Base-by-base conservation (phyloP, 2,113 vertebrate genomes). In the Corvus cornix region DNA sequence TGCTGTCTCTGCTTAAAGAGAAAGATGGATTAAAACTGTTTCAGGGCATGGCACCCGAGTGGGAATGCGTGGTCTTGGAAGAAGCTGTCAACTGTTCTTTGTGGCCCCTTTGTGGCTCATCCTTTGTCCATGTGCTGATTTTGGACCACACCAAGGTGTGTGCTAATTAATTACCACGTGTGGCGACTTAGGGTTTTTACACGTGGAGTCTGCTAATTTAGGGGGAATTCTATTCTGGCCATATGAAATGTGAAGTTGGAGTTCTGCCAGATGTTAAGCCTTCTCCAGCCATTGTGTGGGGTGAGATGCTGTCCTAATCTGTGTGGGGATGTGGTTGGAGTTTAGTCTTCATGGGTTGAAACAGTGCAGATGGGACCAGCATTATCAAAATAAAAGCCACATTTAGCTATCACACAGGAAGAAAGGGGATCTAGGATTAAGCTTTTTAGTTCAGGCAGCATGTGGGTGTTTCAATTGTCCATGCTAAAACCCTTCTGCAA, bases 1-100 rank as follows among this genome's bases (percentile, higher is more conserved):
- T 28, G 86, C 92, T 81, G 64, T 87, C 80, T 90, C 64, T 86
- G 56, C 83, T 93, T 96, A 78, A 86, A 95, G 89, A 19, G 89
- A 89, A 86, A 92, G 90, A 86, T 77, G 66, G 44, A 81, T 93
- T 78, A 31, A 52, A 77, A 60, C 81, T 26, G 64, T 64, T 74
- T 28, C 52, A 63, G 75, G 68, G 28, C 72, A 72, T 5, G 85
- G n/a, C 59, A 53, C 70, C 1, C 0, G 2, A 20, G 23, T 21
- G 52, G 44, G 33, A 69, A 33, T 15, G 37, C 3, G 0, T 44
- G 73, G 30, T 51, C 24, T 31, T 49, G 58, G 67, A 73, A 77
- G 68, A 43, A 74, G 51, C 39, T 74, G 27, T 16, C 37, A 21
- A 3, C 51, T 69, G 23, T 64, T 79, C 43, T 41, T 51, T 18